Evolutionary conservation across 2,113 vertebrate species (phyloP), one percentile per base, ranked within the genome.

Genomic region (Grammomys surdaster): DNA sequence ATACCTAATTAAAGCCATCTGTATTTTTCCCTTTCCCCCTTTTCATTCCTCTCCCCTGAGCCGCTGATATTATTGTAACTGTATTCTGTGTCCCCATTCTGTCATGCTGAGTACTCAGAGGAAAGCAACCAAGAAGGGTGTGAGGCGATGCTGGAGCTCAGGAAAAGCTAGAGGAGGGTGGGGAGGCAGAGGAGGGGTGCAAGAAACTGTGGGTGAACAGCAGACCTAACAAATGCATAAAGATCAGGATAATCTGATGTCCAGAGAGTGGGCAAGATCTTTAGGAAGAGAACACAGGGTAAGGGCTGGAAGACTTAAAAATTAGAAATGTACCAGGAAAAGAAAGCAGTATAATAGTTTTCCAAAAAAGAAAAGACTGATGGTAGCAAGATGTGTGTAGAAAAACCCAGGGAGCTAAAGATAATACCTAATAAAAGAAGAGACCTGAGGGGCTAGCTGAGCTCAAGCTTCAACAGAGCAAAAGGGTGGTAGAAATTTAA

Each of bases 61-160:
- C 97, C 80, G 95, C 97, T 97, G 97, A 96, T 97, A 96, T 97
- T 97, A 96, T 84, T 97, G 95, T 94, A 96, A 93, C 96, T 97
- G 97, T 92, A 95, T 97, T 97, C 93, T 7, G 93, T 98, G 98
- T 97, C 98, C 98, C 95, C 98, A 98, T 98, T 98, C 98, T 98
- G 98, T 98, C 98, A 98, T 67, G 88, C 78, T 17, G 60, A 70
- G 77, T 77, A 95, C 95, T 97, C 88, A 40, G 72, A 95, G 94
- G 80, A 97, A 93, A 88, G 93, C 90, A 93, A 89, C 88, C 56
- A n/a, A 65, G 93, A 90, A 80, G 63, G 48, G 78, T 77, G 46
- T 88, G 19, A 69, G 26, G 11, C n/a, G 93, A 43, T 86, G 48
- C 81, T 43, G 24, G 48, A 91, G 84, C 94, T 63, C 46, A 40